Evolutionary conservation across 2,888 invertebrate genomes (phyloP), one percentile per base, ranked within the genome.

Genomic region (Ariolimax columbianus): DNA sequence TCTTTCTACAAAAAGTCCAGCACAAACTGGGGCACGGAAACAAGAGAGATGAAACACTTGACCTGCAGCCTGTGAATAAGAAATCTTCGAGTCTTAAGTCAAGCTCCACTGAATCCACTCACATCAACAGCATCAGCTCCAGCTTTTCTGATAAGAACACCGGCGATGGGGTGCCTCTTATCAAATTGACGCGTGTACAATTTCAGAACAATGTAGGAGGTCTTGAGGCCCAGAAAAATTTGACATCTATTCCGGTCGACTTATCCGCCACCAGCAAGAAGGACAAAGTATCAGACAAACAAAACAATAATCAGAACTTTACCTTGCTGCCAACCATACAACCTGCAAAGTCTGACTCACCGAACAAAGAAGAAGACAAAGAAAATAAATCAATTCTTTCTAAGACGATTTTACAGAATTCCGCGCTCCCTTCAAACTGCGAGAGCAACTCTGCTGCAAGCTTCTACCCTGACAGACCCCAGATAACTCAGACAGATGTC

Each of bases 401-500:
- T 36, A 26, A 38, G 6, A 26, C 47, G 2, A 33, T 47, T 19
- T 6, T 47, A 7, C 23, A 19, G 36, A 23, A 36, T 23, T 11
- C 36, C 36, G n/a, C 66, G 40, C 40, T 33, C 6, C 36, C 40
- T 26, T 38, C 30, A 17, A 17, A n/a, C 14, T n/a, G 26, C 1
- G n/a, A n/a, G 30, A 40, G n/a, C 14, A 40, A 6, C 38, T 40
- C 63, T 43, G 6, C 19, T 40, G 4, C 19, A 3, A 19, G n/a
- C 43, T 14, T 11, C 1, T 63, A 40, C 30, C 59, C 73, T 11
- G 1, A 40, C 9, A 26, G 38, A 4, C n/a, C 83, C 19, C 77
- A 77, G 47, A 40, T 83, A 43, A 83, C 77, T 47, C 77, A 83
- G 51, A 77, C 83, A 43, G 83, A 73, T 33, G 77, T 83, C 14